Base-by-base conservation (phyloP, 2,888 invertebrate genomes). In the Cephonodes hylas region DNA sequence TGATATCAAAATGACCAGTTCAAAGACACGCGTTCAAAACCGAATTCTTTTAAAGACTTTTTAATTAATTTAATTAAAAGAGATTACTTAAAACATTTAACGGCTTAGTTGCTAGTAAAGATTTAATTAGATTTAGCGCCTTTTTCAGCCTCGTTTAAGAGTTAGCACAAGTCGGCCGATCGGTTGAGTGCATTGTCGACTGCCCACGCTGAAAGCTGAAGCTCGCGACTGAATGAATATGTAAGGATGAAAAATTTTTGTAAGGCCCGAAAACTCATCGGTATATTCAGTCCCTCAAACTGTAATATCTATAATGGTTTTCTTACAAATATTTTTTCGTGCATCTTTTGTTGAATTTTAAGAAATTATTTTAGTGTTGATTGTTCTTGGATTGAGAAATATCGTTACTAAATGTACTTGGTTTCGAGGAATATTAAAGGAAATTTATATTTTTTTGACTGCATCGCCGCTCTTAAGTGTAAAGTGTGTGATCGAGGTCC, bases 141-240 rank as follows among this genome's bases (percentile, higher is more conserved):
- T 1, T 38, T 34, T 38, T 38, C 2, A 38, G 34, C 34, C 34
- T 0, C 34, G 13, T 3, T 38, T 38, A 13, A 13, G n/a, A 38
- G 34, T 3, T 13, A 13, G 13, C 22, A 59, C 27, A 6, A 22
- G n/a, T 25, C 4, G 34, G 15, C 5, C 48, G 59, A 44, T 23
- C 42, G 27, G 44, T 59, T 42, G 59, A 59, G 44, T 59, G 42
- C 42, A 59, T 25, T 13, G 58, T 58, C 38, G 59, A 59, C 42
- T 59, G 59, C 42, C 44, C 53, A 53, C 27, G 27, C 31, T 53
- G 53, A 53, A 53, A 53, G 31, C 53, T 31, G n/a, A n/a, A n/a
- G n/a, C n/a, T n/a, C 27, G 48, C 27, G 48, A 48, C 23, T 45
- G 45, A 46, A 25, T 25, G 46, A n/a, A 31, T 53, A 18, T 31